Evolutionary conservation across 2,113 vertebrate species (phyloP), one percentile per base, ranked within the genome.

Genomic region (Larimichthys polyactis): DNA sequence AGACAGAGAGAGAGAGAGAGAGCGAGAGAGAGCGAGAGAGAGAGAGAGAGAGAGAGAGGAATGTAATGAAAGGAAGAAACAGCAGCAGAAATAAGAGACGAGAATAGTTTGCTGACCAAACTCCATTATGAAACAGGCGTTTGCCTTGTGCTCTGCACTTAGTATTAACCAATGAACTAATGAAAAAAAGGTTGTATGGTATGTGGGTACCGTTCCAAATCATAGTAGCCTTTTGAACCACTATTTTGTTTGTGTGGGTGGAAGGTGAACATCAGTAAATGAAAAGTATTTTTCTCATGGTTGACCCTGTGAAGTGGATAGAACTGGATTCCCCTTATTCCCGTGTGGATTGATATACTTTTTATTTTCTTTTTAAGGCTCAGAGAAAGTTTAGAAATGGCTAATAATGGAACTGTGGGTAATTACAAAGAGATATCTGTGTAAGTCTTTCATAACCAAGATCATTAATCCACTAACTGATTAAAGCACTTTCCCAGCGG

Each of bases 21-120:
- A 36, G 78, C 20, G 8, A 19, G 59, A 11, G 63, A 63, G 69
- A 59, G 60, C 51, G 32, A 36, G 78, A 48, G 8, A 19, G 59
- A 15, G 63, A 59, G 69, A 59, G 60, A 55, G 32, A 36, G 78
- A 48, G 8, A 19, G 59, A 15, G 63, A 63, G 69, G 75, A 78
- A 75, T 87, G 81, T 71, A 83, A 75, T 91, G 85, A 91, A 83
- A 79, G 73, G 70, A 82, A 76, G 70, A 69, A 79, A 58, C 52
- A 65, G 70, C 71, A 19, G 46, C 29, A 69, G 85, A 81, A 80
- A 83, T 51, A 54, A 74, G 82, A 85, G 84, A 82, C 20, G 22
- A 62, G 75, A 86, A 82, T 83, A 78, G 76, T 75, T 87, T 78
- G 71, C 77, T 88, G 86, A 83, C 81, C 79, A 82, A 86, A 84